These are phyloP conservation scores for Pachyrhynchus sulphureomaculatus DNA, from an alignment of 1,140 invertebrate genomes.

Conservation along the genomic window DNA sequence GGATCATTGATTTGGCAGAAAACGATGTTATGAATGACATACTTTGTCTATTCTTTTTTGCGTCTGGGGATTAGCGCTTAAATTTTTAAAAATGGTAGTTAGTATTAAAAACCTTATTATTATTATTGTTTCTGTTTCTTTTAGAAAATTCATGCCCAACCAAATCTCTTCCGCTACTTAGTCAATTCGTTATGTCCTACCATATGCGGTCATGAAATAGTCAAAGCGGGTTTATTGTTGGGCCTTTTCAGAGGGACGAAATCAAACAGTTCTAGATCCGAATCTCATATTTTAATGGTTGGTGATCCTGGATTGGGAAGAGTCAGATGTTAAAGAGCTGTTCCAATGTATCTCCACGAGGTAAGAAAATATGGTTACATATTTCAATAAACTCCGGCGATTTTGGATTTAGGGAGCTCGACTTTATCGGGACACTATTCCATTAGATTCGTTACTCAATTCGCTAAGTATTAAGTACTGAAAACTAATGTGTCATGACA, in stretches of 20 bases:
- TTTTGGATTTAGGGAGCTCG: no score
- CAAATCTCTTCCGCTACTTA: conserved; percentile 74
- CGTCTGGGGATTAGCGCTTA: no score
- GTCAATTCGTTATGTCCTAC: conserved; percentile 86
- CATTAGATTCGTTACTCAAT: no score
- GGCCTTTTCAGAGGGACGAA: conserved; percentile 79
- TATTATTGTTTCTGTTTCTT: not conserved
- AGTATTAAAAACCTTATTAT: no score
- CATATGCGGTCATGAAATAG: conserved; percentile 91
- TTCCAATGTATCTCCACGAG: conserved; percentile 76
- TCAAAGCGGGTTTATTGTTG: conserved; percentile 89
- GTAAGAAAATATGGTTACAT: conserved; percentile 48
- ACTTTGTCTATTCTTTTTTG: no score
- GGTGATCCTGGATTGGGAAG: conserved; percentile 93
- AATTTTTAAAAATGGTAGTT: not conserved
- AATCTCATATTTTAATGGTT: conserved; percentile 85
- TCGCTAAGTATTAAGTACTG: no score
- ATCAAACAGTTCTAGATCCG: conserved; percentile 60
- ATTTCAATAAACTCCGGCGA: not conserved
- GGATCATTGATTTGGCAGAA: no score
- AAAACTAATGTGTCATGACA: no score
- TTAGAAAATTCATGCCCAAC: conserved; percentile 76
- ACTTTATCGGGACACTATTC: no score
- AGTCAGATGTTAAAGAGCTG: conserved; percentile 86
- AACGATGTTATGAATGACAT: no score